Evolutionary conservation across 2,113 vertebrate genomes (phyloP).

Genomic region (Engraulis encrasicolus): DNA sequence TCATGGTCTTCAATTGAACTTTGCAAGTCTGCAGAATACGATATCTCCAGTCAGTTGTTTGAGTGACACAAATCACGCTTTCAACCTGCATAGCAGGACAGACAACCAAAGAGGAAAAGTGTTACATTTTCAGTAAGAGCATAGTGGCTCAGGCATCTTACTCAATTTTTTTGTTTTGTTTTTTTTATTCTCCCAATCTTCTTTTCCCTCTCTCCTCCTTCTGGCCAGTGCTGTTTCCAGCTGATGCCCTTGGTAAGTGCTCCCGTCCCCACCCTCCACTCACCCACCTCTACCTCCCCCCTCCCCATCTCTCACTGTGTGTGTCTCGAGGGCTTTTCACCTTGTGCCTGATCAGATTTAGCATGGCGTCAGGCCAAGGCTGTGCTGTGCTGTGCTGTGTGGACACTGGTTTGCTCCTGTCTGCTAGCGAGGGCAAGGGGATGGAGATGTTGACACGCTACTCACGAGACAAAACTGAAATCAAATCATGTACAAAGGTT

Average conservation of each 20-base stretch:
- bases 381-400: no score
- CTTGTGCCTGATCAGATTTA: not conserved
- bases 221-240: conserved; percentile 61
- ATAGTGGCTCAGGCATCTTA: not conserved
- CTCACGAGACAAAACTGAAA: not conserved
- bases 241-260: conserved; percentile 75
- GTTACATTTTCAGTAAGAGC: no score
- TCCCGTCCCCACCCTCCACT: not conserved
- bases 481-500: not conserved
- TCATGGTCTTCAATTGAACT: no score
- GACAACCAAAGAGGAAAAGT: no score
- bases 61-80: no score
- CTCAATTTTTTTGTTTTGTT: conserved; percentile 40
- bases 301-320: not conserved
- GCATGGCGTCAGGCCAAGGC: not conserved
- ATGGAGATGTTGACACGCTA: no score
- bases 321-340: not conserved
- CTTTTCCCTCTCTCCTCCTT: conserved; percentile 50
- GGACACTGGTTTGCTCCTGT: not conserved
- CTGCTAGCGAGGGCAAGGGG: not conserved
- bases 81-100: no score
- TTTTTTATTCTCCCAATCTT: conserved; percentile 58
- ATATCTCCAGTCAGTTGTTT: no score
- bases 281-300: not conserved
- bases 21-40: no score